Evolutionary conservation across 1,140 invertebrate species (phyloP).

Genomic region (Maconellicoccus hirsutus): DNA sequence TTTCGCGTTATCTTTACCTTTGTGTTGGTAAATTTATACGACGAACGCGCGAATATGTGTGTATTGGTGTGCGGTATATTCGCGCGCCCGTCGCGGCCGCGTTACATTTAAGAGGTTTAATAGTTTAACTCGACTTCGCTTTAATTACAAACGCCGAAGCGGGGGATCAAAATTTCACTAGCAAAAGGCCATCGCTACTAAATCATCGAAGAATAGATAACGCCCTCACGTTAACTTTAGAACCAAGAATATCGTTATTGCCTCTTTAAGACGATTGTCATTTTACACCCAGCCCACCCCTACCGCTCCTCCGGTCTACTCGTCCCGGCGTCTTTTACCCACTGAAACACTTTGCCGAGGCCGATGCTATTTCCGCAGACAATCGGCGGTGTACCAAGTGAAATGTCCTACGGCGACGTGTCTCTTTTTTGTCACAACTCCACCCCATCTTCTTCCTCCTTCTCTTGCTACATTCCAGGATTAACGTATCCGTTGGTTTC

Average conservation of each 20-base stretch:
- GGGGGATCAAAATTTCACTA: conserved; percentile 20
- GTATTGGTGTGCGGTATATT: neutral
- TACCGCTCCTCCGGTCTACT: neutral
- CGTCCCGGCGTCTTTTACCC: too few relatives aligned
- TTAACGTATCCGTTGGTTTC: too few relatives aligned
- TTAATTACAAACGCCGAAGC: conserved; percentile 14
- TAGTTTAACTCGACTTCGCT: conserved; percentile 19
- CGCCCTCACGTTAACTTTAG: conserved; percentile 19
- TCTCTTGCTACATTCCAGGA: too few relatives aligned
- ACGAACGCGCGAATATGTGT: neutral
- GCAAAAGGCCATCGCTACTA: conserved; percentile 19
- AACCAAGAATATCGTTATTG: conserved; percentile 17
- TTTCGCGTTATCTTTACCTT: neutral
- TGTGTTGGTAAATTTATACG: conserved; percentile 17
- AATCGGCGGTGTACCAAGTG: too few relatives aligned
- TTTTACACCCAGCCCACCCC: neutral
- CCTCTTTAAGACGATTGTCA: conserved; percentile 20
- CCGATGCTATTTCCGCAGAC: too few relatives aligned
- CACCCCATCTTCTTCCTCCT: too few relatives aligned
- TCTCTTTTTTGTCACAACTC: too few relatives aligned
- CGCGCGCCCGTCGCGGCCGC: neutral
- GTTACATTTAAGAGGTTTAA: conserved; percentile 12
- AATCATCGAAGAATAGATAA: conserved; percentile 21
- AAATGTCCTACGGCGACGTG: too few relatives aligned
- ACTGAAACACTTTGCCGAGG: too few relatives aligned